Evolutionary conservation across 2,113 vertebrate genomes (phyloP), one percentile per base, ranked within the genome.

Genomic region (Chaetura pelagica): DNA sequence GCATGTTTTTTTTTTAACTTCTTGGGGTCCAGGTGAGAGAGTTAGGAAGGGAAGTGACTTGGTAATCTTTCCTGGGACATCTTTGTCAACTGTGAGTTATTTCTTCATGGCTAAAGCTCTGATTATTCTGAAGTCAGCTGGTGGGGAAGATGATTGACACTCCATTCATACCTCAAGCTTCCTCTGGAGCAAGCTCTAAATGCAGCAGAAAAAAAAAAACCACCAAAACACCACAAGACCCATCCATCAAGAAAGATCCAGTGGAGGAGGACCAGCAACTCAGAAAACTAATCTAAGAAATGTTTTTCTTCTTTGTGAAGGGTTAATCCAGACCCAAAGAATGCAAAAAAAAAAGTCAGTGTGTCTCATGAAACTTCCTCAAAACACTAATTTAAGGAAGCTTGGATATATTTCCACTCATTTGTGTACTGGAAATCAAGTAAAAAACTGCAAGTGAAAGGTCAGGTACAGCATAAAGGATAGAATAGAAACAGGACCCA

Each of bases 101-200:
- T 17, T 71, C 61, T 32, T 42, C 24, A 26, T 38, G 34, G 32
- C 4, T 69, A 83, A 94, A 94, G 4, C 16, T 87, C 71, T 88
- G 84, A 63, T 91, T 82, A 64, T 92, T 59, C 66, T 68, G 76
- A 81, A 79, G 59, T 26, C 68, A 78, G 48, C 75, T 91, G 35
- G 42, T 80, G 44, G 21, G 29, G 48, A 86, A 68, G 51, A 11
- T 92, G 59, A 54, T 54, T 91, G 80, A 14, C 34, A 35, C 17
- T 69, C 83, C 29, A 35, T 55, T 71, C 66, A 57, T 80, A 74
- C 11, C 51, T 49, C 40, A 6, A 48, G 12, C 16, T 88, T 76
- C 48, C 79, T 84, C 40, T 71, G 80, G n/a, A 85, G 32, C 0
- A 21, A 91, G 32, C 9, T 71, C 16, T 30, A 86, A 93, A 91